These are phyloP conservation scores for Psilopsiagon aymara DNA, from an alignment of 2,113 vertebrate species.

Conservation along the genomic window DNA sequence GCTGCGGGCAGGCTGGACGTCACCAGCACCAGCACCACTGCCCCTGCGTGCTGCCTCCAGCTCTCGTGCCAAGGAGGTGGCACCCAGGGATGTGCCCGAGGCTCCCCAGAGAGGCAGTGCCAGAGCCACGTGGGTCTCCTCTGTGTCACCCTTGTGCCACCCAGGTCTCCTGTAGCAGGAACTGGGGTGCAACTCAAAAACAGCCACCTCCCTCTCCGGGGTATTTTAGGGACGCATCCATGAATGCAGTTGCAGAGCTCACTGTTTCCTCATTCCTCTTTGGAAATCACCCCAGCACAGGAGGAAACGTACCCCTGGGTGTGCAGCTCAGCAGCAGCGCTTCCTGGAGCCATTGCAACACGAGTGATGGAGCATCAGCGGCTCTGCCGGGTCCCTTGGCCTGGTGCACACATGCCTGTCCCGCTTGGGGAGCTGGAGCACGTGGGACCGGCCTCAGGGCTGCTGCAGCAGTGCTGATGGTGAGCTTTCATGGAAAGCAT, in stretches of 20 bases:
- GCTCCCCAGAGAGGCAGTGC: background rate
- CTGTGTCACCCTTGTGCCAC: background rate
- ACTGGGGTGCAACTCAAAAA: background rate
- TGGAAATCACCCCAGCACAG: background rate
- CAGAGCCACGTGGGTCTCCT: accelerated
- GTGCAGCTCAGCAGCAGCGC: background rate
- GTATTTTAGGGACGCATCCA: background rate
- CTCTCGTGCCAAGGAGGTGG: background rate
- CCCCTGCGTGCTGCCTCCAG: accelerated
- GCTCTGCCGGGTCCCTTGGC: background rate
- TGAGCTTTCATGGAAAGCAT: background rate
- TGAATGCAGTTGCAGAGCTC: background rate
- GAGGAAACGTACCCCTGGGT: background rate
- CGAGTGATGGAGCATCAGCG: accelerated
- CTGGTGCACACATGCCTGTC: background rate
- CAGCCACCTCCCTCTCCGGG: background rate
- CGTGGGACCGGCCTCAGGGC: accelerated
- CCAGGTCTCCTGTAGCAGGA: background rate
- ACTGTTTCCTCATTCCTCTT: constrained; percentile 11
- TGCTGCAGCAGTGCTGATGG: background rate
- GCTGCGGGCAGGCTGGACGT: background rate
- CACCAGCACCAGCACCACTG: background rate
- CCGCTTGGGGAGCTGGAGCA: accelerated
- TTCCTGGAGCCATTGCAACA: background rate
- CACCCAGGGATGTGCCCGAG: background rate